phyloP scores from a whole-genome alignment of 1,140 invertebrate species.

The Monomorium pharaonis region DNA sequence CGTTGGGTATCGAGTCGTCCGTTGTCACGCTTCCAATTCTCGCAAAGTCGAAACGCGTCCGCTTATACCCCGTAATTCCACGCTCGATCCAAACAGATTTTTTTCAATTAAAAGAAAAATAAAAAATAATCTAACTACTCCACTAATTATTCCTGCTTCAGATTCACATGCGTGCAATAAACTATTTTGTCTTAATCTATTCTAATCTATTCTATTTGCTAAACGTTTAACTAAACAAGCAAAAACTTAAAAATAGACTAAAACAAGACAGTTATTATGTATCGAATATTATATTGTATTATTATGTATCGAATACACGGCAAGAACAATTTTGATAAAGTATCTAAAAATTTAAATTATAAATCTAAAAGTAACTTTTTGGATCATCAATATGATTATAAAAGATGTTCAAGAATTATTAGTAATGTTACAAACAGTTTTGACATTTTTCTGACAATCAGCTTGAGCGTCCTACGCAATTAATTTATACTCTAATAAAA shows the following conservation, averaged over 20 bases:
- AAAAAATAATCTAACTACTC: not conserved
- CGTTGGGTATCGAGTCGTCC: not conserved
- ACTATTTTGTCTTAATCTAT: not conserved
- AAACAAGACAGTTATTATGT: not conserved
- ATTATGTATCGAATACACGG: too few species aligned
- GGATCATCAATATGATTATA: too few species aligned
- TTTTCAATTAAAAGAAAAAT: not conserved
- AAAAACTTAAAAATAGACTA: not conserved
- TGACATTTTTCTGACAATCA: too few species aligned
- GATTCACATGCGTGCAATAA: not conserved
- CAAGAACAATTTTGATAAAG: too few species aligned
- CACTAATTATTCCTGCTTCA: not conserved
- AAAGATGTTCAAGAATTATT: too few species aligned
- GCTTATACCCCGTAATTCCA: not conserved
- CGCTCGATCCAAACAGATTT: not conserved
- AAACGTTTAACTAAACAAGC: not conserved
- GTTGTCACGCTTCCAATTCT: slow-evolving; percentile 31
- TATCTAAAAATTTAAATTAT: too few species aligned
- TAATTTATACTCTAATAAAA: too few species aligned
- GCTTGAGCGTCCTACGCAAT: too few species aligned
- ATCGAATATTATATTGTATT: not conserved
- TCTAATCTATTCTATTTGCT: not conserved
- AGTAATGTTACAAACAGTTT: too few species aligned
- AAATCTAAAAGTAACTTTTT: too few species aligned
- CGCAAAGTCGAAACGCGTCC: not conserved